phyloP scores from a whole-genome alignment of 2,113 vertebrate species.

The Lathamus discolor region DNA sequence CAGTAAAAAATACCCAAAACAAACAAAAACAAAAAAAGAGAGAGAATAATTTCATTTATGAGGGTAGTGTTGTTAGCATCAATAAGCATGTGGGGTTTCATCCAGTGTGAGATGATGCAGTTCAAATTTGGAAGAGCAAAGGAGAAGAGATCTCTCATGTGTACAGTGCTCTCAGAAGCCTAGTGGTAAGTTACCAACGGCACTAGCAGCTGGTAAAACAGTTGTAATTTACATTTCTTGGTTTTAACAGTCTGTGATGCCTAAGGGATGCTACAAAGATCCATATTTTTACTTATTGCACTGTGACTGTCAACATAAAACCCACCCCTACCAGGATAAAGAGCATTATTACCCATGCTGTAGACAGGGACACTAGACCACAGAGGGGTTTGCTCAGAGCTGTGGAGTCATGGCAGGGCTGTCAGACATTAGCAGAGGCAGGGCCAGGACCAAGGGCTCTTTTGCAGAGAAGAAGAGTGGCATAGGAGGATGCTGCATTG shows the following conservation, averaged over 20 bases:
- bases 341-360: background rate
- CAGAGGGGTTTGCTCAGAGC: background rate
- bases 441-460: background rate
- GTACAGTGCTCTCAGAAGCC: background rate
- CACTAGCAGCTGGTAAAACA: background rate
- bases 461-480: background rate
- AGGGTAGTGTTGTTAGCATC: background rate
- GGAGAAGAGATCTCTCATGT: background rate
- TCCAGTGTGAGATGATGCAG: background rate
- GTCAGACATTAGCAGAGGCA: background rate
- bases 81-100: background rate
- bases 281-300: background rate
- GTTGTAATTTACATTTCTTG: background rate
- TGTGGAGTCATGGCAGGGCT: background rate
- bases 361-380: background rate
- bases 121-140: background rate
- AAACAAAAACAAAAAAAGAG: background rate
- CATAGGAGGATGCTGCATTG: accelerated
- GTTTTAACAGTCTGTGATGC: background rate
- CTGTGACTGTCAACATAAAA: background rate
- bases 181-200: background rate
- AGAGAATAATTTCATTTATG: background rate
- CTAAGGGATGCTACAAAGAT: background rate
- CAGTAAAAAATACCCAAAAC: background rate
- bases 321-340: constrained; percentile 5